Evolutionary conservation across 2,797 vertebrate species (phyloP).

Genomic region (Neopelma chrysocephalum): DNA sequence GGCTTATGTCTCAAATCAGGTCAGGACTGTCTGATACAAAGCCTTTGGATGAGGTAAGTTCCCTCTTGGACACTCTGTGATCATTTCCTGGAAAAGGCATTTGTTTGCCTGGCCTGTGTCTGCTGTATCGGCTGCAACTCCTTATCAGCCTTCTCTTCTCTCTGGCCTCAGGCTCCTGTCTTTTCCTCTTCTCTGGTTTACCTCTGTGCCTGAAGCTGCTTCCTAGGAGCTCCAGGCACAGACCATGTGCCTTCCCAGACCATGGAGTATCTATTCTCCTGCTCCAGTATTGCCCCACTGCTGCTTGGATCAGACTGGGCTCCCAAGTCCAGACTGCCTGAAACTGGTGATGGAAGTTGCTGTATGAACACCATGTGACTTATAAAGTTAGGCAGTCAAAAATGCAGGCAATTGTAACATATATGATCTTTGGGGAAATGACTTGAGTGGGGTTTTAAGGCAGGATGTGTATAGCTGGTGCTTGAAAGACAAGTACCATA

Average conservation of each 20-base stretch:
- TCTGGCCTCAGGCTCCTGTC: not conserved
- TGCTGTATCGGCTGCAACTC: not conserved
- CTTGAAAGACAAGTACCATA: not conserved
- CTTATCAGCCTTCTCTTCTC: not conserved
- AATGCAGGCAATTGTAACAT: not conserved
- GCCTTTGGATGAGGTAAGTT: not conserved
- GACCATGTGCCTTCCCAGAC: not conserved
- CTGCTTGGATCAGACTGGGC: not conserved
- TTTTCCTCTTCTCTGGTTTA: not conserved
- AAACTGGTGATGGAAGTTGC: not conserved
- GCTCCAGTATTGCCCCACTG: not conserved
- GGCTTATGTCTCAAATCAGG: not conserved
- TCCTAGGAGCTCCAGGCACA: too few species aligned
- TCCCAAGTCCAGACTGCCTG: not conserved
- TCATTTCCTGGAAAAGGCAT: not conserved
- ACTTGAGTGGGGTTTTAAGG: not conserved
- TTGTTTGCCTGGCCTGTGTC: not conserved
- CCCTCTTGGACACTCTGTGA: not conserved
- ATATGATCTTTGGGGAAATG: not conserved
- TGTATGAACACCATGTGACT: not conserved
- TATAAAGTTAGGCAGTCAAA: not conserved
- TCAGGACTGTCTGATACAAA: not conserved
- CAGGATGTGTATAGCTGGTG: not conserved
- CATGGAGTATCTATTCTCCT: not conserved
- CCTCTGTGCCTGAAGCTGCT: not conserved